Conservation (phyloP, 2,888 invertebrate species). For the Dicranocentrus wangi region DNA sequence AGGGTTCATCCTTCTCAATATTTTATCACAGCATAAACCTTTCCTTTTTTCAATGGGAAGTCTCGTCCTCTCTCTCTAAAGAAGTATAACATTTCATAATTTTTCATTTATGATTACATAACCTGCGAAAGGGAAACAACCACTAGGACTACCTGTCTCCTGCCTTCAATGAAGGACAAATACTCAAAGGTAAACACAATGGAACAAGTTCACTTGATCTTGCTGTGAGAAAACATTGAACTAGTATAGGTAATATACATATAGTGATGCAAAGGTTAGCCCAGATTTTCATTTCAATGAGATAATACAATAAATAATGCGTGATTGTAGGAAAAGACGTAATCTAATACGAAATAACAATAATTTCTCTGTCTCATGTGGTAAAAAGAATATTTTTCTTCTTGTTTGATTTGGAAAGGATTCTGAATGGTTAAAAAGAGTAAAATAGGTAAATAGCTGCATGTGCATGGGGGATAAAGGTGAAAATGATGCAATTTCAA, state of each 20-base stretch:
- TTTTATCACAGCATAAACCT: conserved; percentile 19
- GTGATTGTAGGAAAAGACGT: conserved; percentile 31
- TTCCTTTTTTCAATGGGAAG: conserved; percentile 18
- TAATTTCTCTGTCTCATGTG: neutral
- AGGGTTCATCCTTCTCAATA: conserved; percentile 46
- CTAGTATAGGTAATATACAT: no score
- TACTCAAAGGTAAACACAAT: conserved; percentile 47
- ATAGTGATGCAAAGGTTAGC: neutral
- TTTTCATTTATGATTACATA: conserved; percentile 25
- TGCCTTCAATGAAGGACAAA: conserved; percentile 40
- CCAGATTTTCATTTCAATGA: conserved; percentile 47
- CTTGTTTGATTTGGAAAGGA: conserved; percentile 21
- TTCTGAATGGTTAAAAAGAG: conserved; percentile 2
- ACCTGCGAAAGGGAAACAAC: conserved; percentile 34
- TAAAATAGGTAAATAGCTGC: neutral
- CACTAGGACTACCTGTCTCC: conserved; percentile 32
- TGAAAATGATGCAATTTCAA: conserved; percentile 10
- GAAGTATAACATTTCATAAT: conserved; percentile 16
- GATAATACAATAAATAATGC: conserved; percentile 11
- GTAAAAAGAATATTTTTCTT: conserved; percentile 23
- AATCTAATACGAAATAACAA: conserved; percentile 34
- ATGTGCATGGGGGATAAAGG: neutral
- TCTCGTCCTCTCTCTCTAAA: no score
- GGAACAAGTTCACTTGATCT: conserved; percentile 52
- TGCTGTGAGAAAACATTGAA: conserved; percentile 33